phyloP scores from a whole-genome alignment of 2,888 invertebrate species.

The Drosophila infuscata region DNA sequence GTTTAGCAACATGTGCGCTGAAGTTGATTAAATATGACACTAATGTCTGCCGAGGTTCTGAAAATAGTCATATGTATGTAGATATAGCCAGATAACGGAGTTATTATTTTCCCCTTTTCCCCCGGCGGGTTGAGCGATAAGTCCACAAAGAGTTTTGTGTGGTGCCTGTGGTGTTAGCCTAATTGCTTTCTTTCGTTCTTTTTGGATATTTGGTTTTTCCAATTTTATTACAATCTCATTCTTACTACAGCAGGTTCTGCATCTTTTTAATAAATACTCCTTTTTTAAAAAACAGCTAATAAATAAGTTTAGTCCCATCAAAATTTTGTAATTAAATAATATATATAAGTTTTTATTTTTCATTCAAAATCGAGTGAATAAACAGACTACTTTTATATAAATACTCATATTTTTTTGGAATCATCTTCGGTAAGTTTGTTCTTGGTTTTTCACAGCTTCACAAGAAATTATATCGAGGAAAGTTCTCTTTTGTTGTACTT shows the following conservation, averaged over 20 bases:
- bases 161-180: background rate
- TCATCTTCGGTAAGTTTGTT: background rate
- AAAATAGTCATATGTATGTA: conserved; percentile 21
- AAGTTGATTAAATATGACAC: conserved; percentile 45
- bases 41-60: conserved; percentile 1
- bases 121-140: conserved; percentile 1
- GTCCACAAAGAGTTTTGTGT: conserved; percentile 2
- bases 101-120: conserved; percentile 6
- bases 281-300: too few relatives aligned
- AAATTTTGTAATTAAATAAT: background rate
- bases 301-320: too few relatives aligned
- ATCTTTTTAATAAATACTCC: background rate
- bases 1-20: conserved; percentile 43
- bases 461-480: background rate
- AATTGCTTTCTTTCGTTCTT: background rate
- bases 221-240: background rate
- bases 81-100: conserved; percentile 41
- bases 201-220: background rate
- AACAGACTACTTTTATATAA: too few relatives aligned
- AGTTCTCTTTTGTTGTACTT: background rate
- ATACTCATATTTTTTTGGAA: background rate
- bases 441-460: background rate
- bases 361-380: background rate
- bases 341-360: background rate
- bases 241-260: background rate